Evolutionary conservation across 2,113 vertebrate species (phyloP).

Genomic region (Dasypus novemcinctus): DNA sequence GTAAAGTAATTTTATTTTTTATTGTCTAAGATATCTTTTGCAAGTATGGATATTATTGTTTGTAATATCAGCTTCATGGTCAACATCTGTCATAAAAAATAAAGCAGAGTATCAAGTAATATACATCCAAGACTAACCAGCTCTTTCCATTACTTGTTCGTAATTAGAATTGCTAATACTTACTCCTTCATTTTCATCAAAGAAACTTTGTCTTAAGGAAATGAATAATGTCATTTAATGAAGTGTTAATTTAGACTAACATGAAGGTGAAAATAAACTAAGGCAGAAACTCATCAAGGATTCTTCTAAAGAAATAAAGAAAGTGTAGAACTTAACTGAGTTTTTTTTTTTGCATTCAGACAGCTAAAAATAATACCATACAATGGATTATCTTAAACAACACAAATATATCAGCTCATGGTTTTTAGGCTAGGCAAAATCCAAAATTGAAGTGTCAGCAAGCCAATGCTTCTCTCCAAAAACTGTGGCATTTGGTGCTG

Average conservation of each 20-base stretch:
- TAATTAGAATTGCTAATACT: constrained; percentile 16
- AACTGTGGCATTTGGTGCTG: too few species aligned
- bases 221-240: constrained; percentile 49
- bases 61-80: background rate
- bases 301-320: constrained; percentile 29
- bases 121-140: background rate
- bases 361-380: too few species aligned
- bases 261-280: constrained; percentile 61
- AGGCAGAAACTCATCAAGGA: constrained; percentile 52
- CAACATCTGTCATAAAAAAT: background rate
- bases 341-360: background rate
- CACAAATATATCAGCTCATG: too few species aligned
- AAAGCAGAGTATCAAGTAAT: background rate
- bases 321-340: background rate
- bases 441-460: too few species aligned
- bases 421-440: too few species aligned
- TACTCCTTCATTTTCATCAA: background rate
- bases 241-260: constrained; percentile 65
- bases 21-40: background rate
- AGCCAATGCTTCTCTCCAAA: too few species aligned
- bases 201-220: constrained; percentile 58
- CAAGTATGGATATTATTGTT: background rate
- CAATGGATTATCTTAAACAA: too few species aligned
- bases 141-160: background rate
- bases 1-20: background rate